Evolutionary conservation across 2,888 invertebrate species (phyloP), one percentile per base, ranked within the genome.

Genomic region (Cylloceria caligata): DNA sequence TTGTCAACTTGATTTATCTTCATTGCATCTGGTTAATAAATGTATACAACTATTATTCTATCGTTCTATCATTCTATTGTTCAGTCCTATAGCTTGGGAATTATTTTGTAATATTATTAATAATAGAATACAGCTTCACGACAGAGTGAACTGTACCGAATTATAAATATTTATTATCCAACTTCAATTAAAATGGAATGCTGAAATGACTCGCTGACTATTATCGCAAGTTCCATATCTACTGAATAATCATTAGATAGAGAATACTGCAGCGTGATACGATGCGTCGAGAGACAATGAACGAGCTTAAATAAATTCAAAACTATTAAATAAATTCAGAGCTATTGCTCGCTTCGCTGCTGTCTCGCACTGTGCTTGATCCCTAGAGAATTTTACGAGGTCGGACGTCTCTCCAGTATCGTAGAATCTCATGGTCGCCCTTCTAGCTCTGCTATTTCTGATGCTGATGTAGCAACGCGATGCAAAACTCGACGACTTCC

Each of bases 301-400:
- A 47, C 42, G 60, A 45, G 16, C 19, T 30, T 45, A 30, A 73
- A 69, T 81, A 78, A 73, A 78, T 81, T 81, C 64, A 81, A 74
- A 78, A 78, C 69, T 71, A 49, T 82, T 65, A 42, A 74, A 78
- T 78, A 74, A 82, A 82, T 82, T 78, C 78, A 77, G 68, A 68
- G 64, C 67, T 65, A 64, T 81, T 47, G 62, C 73, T 55, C 73
- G 27, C 57, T 11, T 27, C 55, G 62, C 36, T 64, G 45, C 68
- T 64, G 68, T 55, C 57, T 74, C 62, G 13, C 19, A 24, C 55
- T 47, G 19, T 47, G 55, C 52, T 64, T 52, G 52, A 74, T 74
- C 64, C 55, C 45, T 55, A 36, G 62, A 36, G 73, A 82, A 21
- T 78, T 82, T 82, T 82, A 82, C 78, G 81, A 82, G 45, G n/a